These are phyloP conservation scores for Trachymyrmex cornetzi DNA, from an alignment of 1,140 invertebrate genomes.

Conservation along the genomic window DNA sequence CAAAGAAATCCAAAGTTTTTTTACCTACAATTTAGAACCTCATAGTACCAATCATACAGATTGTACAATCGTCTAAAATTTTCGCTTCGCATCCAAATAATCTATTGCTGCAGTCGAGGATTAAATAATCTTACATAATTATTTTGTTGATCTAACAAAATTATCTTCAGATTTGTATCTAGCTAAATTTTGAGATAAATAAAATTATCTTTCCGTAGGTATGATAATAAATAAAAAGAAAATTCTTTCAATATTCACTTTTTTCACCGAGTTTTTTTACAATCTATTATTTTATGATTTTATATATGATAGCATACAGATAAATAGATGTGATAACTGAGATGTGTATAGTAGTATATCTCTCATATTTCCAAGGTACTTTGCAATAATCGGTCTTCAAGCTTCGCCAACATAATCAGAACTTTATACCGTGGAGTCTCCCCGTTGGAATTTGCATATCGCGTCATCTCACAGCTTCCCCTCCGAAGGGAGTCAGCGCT, in stretches of 20 bases:
- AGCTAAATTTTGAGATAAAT: too few relatives aligned
- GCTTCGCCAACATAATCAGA: conserved; percentile 47
- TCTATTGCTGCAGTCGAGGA: too few relatives aligned
- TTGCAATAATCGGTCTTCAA: conserved; percentile 46
- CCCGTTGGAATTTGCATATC: conserved; percentile 58
- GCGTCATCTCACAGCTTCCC: conserved; percentile 62
- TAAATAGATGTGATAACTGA: too few relatives aligned
- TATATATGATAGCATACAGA: not conserved
- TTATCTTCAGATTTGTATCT: too few relatives aligned
- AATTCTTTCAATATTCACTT: not conserved
- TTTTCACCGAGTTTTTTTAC: not conserved
- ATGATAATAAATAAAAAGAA: not conserved
- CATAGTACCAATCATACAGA: too few relatives aligned
- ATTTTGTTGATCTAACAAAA: too few relatives aligned
- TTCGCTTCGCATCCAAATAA: too few relatives aligned
- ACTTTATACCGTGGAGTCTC: not conserved
- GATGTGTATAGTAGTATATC: not conserved
- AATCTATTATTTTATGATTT: conserved; percentile 10
- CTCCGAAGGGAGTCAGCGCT: conserved; percentile 16
- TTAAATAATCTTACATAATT: too few relatives aligned
- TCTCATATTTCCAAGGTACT: not conserved
- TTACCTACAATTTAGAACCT: too few relatives aligned
- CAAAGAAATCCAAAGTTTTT: too few relatives aligned
- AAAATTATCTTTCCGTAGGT: not conserved
- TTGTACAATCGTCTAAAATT: too few relatives aligned